A percentile compares a stretch with the other conserved stretches of the same genome.
Conservation (phyloP, 1,140 invertebrate genomes). For the Drosophila trapezifrons region DNA sequence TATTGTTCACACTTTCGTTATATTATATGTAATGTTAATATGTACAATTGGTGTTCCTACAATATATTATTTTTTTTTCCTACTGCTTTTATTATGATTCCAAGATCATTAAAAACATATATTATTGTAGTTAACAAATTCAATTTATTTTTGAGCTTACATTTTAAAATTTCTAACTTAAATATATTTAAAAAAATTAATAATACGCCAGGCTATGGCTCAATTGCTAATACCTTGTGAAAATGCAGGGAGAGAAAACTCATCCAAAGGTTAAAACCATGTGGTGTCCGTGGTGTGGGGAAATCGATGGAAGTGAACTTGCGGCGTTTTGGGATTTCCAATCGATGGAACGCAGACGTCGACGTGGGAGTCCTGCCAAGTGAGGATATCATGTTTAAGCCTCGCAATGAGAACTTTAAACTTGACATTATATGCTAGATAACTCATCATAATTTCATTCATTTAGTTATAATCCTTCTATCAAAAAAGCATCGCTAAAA, state of each 20-base stretch:
- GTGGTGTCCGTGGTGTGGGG: neutral
- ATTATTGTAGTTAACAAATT: neutral
- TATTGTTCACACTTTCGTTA: too few species aligned
- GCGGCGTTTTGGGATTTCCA: slow-evolving; percentile 43
- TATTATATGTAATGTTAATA: too few species aligned
- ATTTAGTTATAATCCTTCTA: too few species aligned
- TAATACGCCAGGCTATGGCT: neutral
- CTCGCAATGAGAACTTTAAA: neutral
- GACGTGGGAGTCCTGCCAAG: neutral
- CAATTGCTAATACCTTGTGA: neutral
- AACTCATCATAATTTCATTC: too few species aligned
- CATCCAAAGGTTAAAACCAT: slow-evolving; percentile 1
- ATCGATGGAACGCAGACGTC: slow-evolving; percentile 37
- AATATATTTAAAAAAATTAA: neutral
- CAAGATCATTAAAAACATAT: neutral
- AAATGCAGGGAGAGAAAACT: slow-evolving; percentile 1
- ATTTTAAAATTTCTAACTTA: neutral
- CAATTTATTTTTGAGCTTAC: too few species aligned
- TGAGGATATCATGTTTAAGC: neutral
- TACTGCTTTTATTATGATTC: neutral
- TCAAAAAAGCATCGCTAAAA: too few species aligned
- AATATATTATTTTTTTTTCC: too few species aligned
- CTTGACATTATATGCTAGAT: too few species aligned
- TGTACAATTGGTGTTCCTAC: too few species aligned
- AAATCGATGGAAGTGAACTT: slow-evolving; percentile 37